Evolutionary conservation across 2,888 invertebrate species (phyloP).

Genomic region (Synergus laeviventris): DNA sequence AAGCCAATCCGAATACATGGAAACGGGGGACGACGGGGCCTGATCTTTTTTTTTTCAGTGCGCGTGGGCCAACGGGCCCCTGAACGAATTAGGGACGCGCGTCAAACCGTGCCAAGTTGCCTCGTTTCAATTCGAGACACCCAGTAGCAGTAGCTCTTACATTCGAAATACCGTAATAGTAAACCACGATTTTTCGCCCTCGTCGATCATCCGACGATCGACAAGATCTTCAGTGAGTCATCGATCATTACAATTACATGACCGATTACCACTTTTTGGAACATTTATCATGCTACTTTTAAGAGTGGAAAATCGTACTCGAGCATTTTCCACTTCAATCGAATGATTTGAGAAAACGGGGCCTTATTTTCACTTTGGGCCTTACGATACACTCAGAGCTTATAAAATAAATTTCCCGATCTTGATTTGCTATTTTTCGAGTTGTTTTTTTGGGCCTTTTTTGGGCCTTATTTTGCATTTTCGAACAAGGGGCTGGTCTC

Average conservation of each 20-base stretch:
- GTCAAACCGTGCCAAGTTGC: conserved; percentile 52
- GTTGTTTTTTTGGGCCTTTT: background rate
- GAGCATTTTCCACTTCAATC: background rate
- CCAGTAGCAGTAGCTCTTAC: conserved; percentile 43
- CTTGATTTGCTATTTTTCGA: too few relatives aligned
- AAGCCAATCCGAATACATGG: conserved; percentile 8
- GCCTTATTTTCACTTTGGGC: background rate
- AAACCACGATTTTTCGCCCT: background rate
- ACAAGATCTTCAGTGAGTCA: background rate
- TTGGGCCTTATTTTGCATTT: too few relatives aligned
- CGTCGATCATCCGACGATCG: conserved; percentile 25
- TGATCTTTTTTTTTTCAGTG: conserved; percentile 21
- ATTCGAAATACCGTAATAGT: conserved; percentile 38
- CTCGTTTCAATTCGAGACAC: conserved; percentile 49
- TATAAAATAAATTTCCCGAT: background rate
- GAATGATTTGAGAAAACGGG: background rate
- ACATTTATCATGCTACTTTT: conserved; percentile 1
- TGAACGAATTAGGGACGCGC: conserved; percentile 55
- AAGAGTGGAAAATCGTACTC: background rate
- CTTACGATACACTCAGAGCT: background rate
- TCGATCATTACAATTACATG: conserved; percentile 18
- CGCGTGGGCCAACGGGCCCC: conserved; percentile 41
- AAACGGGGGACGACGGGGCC: background rate
- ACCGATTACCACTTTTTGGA: background rate
- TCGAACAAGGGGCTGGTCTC: too few relatives aligned